Conservation (phyloP, 2,113 vertebrate species). For the Colossoma macropomum region DNA sequence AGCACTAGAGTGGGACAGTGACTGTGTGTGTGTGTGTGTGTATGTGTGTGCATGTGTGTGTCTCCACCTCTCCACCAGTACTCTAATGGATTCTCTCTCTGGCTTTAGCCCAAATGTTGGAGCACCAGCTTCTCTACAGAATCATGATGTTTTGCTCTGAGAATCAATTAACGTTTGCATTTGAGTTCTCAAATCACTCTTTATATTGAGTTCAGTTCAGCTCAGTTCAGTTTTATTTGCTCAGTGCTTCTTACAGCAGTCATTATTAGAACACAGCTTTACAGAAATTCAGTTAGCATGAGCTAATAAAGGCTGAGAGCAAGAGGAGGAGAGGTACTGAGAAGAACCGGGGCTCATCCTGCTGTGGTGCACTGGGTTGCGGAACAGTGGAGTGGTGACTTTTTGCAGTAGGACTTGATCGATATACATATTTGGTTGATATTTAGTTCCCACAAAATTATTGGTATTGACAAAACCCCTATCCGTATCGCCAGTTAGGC, state of each 20-base stretch:
- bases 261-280: background rate
- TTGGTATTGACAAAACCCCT: too few species aligned
- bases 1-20: background rate
- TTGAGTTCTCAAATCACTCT: background rate
- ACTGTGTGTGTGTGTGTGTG: background rate
- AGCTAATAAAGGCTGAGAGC: background rate
- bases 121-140: slow-evolving; percentile 14
- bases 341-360: background rate
- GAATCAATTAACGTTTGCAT: slow-evolving; percentile 26
- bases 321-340: background rate
- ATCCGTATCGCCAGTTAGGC: too few species aligned
- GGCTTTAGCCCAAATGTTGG: background rate
- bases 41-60: background rate
- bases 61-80: background rate
- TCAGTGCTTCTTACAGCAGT: background rate
- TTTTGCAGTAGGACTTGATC: too few species aligned
- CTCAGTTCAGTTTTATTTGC: background rate
- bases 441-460: too few species aligned
- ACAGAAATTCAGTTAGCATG: background rate
- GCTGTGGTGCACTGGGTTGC: too few species aligned
- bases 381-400: too few species aligned
- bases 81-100: slow-evolving; percentile 16
- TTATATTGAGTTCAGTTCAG: background rate
- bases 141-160: background rate
- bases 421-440: too few species aligned